A percentile compares a stretch with the other conserved stretches of the same genome.
Conservation (phyloP, 2,888 invertebrate genomes). For the Mythimna impura region DNA sequence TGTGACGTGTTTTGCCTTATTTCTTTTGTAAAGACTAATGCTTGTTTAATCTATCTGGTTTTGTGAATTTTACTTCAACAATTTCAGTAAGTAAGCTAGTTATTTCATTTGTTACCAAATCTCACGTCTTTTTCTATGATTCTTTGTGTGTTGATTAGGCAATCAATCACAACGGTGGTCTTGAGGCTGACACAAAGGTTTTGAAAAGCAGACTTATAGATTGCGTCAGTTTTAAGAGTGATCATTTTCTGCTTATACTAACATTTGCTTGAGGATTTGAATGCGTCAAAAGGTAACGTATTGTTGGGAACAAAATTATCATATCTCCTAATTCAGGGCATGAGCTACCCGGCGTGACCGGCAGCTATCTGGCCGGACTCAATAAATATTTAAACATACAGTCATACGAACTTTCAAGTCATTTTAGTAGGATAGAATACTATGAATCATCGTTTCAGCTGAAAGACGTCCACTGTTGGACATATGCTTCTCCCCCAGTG, state of each 20-base stretch:
- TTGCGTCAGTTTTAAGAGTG: background rate
- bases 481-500: too few species aligned
- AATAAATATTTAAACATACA: too few species aligned
- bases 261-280: background rate
- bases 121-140: background rate
- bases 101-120: background rate
- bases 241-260: background rate
- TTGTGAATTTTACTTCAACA: background rate
- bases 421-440: too few species aligned
- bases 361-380: too few species aligned
- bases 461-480: too few species aligned
- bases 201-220: background rate
- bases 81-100: background rate
- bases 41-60: background rate
- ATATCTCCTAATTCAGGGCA: too few species aligned
- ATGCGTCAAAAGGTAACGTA: background rate
- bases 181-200: background rate
- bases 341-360: too few species aligned
- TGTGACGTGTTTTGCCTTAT: background rate
- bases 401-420: background rate
- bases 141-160: too few species aligned
- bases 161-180: background rate
- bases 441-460: too few species aligned
- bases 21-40: background rate
- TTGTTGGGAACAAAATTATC: background rate